A percentile compares a stretch with the other conserved stretches of the same genome.
Conservation (phyloP, 1,140 invertebrate species). For the Oscheius sp. region DNA sequence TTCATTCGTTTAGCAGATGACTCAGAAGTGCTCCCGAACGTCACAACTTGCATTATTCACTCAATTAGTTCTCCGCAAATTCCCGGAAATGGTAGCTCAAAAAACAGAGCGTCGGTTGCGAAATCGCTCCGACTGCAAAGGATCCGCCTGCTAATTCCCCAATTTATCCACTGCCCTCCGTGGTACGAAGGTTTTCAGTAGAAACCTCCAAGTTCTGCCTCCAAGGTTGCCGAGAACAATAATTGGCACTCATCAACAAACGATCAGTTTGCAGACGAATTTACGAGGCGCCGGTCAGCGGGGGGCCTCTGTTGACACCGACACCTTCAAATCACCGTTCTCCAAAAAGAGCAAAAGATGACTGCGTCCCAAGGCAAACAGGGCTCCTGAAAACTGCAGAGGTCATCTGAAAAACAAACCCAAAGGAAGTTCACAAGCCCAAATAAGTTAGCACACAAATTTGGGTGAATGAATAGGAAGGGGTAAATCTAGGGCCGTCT, state of each 20-base stretch:
- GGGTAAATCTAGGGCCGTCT: no score
- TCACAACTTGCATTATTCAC: background rate
- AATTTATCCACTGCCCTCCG: no score
- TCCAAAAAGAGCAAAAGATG: background rate
- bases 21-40: background rate
- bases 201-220: no score
- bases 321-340: no score
- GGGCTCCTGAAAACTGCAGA: background rate
- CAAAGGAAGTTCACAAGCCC: no score
- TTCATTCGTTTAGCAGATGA: background rate
- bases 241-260: background rate
- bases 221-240: background rate
- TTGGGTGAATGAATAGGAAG: no score
- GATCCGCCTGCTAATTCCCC: background rate
- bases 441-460: no score
- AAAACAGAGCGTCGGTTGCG: background rate
- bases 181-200: background rate
- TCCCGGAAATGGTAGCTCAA: background rate
- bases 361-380: no score
- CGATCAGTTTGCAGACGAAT: background rate
- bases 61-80: conserved; percentile 7
- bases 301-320: no score
- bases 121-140: background rate
- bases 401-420: background rate
- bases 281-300: background rate